Evolutionary conservation across 2,113 vertebrate genomes (phyloP).

Genomic region (Misgurnus mizolepis): DNA sequence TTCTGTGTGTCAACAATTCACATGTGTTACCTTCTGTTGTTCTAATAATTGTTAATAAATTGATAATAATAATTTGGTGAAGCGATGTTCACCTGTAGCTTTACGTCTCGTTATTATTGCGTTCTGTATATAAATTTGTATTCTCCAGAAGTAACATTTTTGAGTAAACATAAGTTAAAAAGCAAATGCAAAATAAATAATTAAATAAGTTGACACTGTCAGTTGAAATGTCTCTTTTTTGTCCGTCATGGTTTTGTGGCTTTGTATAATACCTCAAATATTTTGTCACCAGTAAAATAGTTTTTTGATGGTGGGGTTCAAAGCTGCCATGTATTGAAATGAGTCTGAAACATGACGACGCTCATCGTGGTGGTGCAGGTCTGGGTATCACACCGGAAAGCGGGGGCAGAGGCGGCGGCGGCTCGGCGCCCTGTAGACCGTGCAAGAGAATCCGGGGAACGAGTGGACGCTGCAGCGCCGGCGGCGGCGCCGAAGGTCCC

Average conservation of each 20-base stretch:
- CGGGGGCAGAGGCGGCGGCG: constrained; percentile 86
- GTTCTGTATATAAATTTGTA: constrained; percentile 41
- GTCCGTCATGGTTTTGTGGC: constrained; percentile 47
- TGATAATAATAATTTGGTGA: constrained; percentile 52
- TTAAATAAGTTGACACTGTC: constrained; percentile 66
- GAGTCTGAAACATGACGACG: constrained; percentile 51
- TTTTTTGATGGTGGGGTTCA: constrained; percentile 57
- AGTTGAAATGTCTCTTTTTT: constrained; percentile 48
- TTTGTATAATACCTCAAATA: constrained; percentile 54
- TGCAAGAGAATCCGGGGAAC: constrained; percentile 95
- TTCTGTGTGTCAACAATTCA: constrained; percentile 31
- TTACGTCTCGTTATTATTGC: constrained; percentile 44
- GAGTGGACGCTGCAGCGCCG: constrained; percentile 89
- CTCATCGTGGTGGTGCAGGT: constrained; percentile 90
- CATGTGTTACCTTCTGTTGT: constrained; percentile 6
- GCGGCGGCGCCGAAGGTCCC: constrained; percentile 89
- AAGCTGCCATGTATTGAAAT: constrained; percentile 44
- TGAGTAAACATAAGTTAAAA: constrained; percentile 69
- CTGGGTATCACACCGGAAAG: constrained; percentile 87
- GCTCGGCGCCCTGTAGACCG: constrained; percentile 89
- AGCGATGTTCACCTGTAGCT: constrained; percentile 42
- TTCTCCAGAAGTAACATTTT: constrained; percentile 36
- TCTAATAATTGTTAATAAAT: constrained; percentile 49
- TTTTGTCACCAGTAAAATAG: constrained; percentile 45
- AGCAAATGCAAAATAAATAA: constrained; percentile 72